Evolutionary conservation across 2,888 invertebrate species (phyloP), one percentile per base, ranked within the genome.

Genomic region (Pseudolycoriella hygida): DNA sequence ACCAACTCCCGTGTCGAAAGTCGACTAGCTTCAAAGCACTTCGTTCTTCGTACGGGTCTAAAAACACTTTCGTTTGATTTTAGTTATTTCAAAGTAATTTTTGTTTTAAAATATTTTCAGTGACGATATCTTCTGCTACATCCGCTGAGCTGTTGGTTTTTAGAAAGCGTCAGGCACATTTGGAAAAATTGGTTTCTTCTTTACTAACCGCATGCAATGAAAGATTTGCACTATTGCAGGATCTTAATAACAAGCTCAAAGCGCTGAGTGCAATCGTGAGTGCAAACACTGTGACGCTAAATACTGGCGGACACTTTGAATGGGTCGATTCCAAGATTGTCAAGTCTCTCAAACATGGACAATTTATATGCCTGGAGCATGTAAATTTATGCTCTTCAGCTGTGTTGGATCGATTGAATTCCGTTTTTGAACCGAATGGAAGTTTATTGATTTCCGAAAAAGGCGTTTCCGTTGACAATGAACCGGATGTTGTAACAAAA

Each of bases 371-470:
- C 42, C 67, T 92, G 47, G 90, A 92, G 63, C 92, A 94, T 62
- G 94, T 92, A 2, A 96, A 97, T 67, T 74, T 94, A 45, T 94
- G 94, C 60, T 90, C 93, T 52, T 80, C 97, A 1, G 96, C 98
- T 8, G 93, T 99, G 10, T 67, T 99, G 53, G 98, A 99, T 64
- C 77, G 98, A 52, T 69, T 99, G 14, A 99, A 99, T 69, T 87
- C 86, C 1, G 73, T 98, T 8, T 71, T 99, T 54, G 99, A 99
- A 67, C 88, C 90, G 0, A 78, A 82, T 52, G 98, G 98, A 1
- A 77, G 79, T 2, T 69, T 99, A 4, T 78, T 79, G 45, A 76
- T 99, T 47, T 86, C 89, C 2, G 98, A 98, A 68, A 76, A 93
- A 54, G 96, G 97, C 3, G 81, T 85, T 19, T 70, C 71, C 48